These are phyloP conservation scores for Neoniphon sammara DNA, from an alignment of 2,797 vertebrate genomes.

Conservation along the genomic window DNA sequence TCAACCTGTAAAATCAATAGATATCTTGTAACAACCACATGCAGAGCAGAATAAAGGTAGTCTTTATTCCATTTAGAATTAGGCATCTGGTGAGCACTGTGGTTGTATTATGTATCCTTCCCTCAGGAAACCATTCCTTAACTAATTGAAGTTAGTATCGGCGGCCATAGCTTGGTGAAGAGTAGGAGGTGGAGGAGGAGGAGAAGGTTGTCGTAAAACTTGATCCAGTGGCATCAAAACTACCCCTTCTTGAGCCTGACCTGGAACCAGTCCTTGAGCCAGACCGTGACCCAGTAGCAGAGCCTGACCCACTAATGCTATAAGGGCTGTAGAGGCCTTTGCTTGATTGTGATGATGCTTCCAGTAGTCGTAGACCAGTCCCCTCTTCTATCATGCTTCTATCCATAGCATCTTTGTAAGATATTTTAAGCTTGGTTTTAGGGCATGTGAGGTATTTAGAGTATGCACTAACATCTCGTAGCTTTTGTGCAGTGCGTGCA, in stretches of 20 bases:
- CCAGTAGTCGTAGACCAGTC: conserved; percentile 90
- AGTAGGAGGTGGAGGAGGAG: conserved; percentile 92
- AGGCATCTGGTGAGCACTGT: conserved; percentile 82
- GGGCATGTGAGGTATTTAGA: conserved; percentile 98
- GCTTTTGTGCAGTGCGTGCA: conserved; percentile 92
- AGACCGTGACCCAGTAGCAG: conserved; percentile 89
- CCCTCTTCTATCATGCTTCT: conserved; percentile 97
- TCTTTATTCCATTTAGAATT: conserved; percentile 68
- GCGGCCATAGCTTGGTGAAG: conserved; percentile 90
- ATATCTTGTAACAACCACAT: conserved; percentile 83
- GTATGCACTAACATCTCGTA: conserved; percentile 91
- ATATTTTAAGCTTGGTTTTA: conserved; percentile 99
- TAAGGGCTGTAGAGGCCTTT: conserved; percentile 99
- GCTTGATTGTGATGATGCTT: conserved; percentile 94
- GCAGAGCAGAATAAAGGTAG: conserved; percentile 87
- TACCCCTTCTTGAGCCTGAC: conserved; percentile 93
- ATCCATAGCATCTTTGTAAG: conserved; percentile 98
- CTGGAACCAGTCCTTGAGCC: conserved; percentile 93
- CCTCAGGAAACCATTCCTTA: conserved; percentile 69
- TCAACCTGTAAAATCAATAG: conserved; percentile 65
- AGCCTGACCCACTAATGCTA: conserved; percentile 92
- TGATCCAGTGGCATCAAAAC: conserved; percentile 93
- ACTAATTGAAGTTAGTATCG: conserved; percentile 78
- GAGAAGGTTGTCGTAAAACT: conserved; percentile 93
- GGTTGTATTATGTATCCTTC: conserved; percentile 59